Percentiles rank a stretch among this genome's conserved stretches.
These are phyloP conservation scores for Drosophila carrolli DNA, from an alignment of 1,140 invertebrate genomes.

Conservation along the genomic window DNA sequence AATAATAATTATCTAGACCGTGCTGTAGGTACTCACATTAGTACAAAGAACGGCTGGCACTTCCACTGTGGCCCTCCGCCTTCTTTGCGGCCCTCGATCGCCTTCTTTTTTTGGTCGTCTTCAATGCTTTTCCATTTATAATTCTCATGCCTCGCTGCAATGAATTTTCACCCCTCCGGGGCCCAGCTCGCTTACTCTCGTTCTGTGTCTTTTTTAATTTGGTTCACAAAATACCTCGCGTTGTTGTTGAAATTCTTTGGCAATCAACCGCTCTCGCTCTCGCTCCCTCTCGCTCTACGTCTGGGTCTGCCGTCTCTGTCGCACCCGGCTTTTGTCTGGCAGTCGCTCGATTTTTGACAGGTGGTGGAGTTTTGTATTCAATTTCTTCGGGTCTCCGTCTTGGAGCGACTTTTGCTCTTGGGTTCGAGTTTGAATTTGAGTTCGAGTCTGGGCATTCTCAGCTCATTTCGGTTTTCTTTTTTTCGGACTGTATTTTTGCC, in stretches of 20 bases:
- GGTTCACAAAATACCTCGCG: constrained; percentile 80
- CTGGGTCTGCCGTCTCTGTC: constrained; percentile 10
- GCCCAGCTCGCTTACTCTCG: constrained; percentile 18
- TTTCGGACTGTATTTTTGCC: constrained; percentile 69
- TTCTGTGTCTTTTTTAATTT: constrained; percentile 79
- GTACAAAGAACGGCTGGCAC: constrained; percentile 23
- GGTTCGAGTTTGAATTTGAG: constrained; percentile 30
- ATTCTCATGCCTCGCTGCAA: constrained; percentile 79
- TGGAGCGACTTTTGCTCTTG: constrained; percentile 76
- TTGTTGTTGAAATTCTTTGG: constrained; percentile 82
- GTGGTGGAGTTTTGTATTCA: constrained; percentile 83
- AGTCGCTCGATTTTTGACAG: constrained; percentile 81
- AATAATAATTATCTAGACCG: neutral
- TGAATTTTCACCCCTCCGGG: constrained; percentile 49
- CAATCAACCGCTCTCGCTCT: constrained; percentile 33
- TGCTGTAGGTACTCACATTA: constrained; percentile 2
- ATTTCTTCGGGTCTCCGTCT: constrained; percentile 64
- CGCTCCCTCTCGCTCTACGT: constrained; percentile 9
- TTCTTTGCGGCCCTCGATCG: constrained; percentile 10
- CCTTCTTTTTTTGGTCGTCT: constrained; percentile 17
- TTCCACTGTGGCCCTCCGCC: constrained; percentile 34
- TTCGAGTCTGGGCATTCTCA: constrained; percentile 28
- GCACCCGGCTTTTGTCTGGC: constrained; percentile 43
- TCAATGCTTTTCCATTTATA: constrained; percentile 78
- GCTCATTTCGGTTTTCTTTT: constrained; percentile 15